phyloP scores from a whole-genome alignment of 2,888 invertebrate species.

The Scaptomyza reducta region DNA sequence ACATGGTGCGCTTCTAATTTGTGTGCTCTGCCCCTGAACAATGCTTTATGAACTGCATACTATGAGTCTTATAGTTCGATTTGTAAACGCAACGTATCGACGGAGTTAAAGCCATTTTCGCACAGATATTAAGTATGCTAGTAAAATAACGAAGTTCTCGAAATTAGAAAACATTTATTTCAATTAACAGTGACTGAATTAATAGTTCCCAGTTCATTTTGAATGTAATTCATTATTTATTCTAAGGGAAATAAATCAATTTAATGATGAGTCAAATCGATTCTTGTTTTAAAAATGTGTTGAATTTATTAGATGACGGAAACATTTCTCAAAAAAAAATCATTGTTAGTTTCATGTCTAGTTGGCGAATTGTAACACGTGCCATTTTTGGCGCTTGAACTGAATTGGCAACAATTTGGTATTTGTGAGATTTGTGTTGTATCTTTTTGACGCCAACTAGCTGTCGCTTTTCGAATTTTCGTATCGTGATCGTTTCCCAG shows the following conservation, averaged over 20 bases:
- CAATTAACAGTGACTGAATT: background rate
- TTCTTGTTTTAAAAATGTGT: background rate
- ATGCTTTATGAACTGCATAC: constrained; percentile 46
- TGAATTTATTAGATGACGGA: background rate
- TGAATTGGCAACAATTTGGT: constrained; percentile 58
- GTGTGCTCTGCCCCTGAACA: constrained; percentile 31
- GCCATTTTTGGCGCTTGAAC: constrained; percentile 32
- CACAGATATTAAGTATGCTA: too few relatives aligned
- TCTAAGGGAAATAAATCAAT: background rate
- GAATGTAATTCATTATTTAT: too few relatives aligned
- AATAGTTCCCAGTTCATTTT: too few relatives aligned
- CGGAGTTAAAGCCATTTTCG: too few relatives aligned
- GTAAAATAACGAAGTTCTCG: too few relatives aligned
- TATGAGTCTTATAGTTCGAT: constrained; percentile 28
- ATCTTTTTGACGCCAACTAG: constrained; percentile 19
- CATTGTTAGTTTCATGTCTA: background rate
- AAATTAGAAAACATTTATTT: background rate
- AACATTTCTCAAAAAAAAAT: background rate
- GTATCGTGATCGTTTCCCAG: constrained; percentile 37
- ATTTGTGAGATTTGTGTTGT: constrained; percentile 66
- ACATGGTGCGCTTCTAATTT: constrained; percentile 19
- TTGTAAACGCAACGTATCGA: too few relatives aligned
- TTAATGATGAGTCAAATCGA: background rate
- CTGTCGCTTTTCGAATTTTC: constrained; percentile 39
- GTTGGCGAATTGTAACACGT: constrained; percentile 27